These are phyloP conservation scores for Paratilapia polleni DNA, from an alignment of 2,113 vertebrate species.

Conservation along the genomic window DNA sequence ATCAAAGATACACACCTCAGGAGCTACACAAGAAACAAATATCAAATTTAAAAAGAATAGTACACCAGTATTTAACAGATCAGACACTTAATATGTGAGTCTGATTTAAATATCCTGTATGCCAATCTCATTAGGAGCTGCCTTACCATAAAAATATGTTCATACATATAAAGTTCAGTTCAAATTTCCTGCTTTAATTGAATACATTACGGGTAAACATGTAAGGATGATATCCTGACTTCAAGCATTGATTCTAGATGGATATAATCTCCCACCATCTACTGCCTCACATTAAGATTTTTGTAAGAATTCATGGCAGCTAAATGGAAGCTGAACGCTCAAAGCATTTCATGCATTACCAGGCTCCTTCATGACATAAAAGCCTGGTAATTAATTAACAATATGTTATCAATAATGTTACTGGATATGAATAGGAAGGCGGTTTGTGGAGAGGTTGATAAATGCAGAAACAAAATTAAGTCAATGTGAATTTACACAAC, in stretches of 20 bases:
- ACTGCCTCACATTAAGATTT: neutral
- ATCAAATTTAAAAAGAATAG: too few species aligned
- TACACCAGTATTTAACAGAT: neutral
- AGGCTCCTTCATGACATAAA: neutral
- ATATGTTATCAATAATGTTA: slow-evolving; percentile 9
- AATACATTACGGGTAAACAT: neutral
- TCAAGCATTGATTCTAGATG: neutral
- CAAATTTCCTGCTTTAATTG: neutral
- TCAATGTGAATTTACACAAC: neutral
- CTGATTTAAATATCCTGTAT: neutral
- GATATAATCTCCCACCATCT: neutral
- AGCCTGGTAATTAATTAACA: slow-evolving; percentile 27
- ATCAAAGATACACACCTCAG: too few species aligned
- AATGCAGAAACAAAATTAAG: neutral
- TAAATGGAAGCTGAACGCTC: neutral
- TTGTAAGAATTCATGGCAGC: neutral
- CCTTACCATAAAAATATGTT: neutral
- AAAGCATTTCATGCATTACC: neutral
- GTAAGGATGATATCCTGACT: neutral
- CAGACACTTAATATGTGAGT: neutral
- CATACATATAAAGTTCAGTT: neutral
- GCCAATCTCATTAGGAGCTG: neutral
- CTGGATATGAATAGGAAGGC: neutral
- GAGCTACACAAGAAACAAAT: too few species aligned
- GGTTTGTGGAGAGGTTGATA: neutral